Evolutionary conservation across 2,797 vertebrate species (phyloP).

Genomic region (Xerus rutilus): DNA sequence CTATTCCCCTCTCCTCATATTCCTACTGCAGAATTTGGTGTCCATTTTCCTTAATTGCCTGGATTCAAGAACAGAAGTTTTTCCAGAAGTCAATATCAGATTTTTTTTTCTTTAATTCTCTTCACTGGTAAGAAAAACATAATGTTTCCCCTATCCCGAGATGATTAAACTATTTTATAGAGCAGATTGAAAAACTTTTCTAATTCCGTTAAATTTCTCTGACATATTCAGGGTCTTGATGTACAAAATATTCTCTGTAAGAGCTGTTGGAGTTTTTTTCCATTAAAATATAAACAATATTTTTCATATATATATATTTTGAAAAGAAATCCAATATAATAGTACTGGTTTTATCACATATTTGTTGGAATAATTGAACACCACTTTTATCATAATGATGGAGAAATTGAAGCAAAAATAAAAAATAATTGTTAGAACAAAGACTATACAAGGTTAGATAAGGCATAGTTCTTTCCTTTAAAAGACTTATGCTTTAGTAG

Average conservation of each 20-base stretch:
- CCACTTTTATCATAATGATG: not conserved
- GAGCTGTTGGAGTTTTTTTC: not conserved
- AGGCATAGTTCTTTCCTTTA: not conserved
- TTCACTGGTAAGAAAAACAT: not conserved
- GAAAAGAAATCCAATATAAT: not conserved
- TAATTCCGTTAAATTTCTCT: slow-evolving; percentile 35
- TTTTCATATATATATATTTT: not conserved
- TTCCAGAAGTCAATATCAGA: not conserved
- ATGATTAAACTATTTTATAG: slow-evolving; percentile 38
- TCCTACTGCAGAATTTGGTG: not conserved
- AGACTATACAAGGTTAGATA: not conserved
- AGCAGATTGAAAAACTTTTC: not conserved
- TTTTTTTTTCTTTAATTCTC: not conserved
- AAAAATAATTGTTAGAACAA: not conserved
- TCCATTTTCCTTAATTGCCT: not conserved
- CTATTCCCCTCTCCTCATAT: not conserved
- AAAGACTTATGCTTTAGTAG: not conserved
- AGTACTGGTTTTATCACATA: not conserved
- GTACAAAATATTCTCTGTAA: slow-evolving; percentile 12
- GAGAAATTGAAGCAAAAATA: slow-evolving; percentile 7
- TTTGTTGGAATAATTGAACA: not conserved
- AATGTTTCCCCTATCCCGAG: not conserved
- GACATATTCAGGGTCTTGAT: not conserved
- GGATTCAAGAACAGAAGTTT: slow-evolving; percentile 10
- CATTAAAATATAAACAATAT: not conserved